Percentiles rank a stretch among this genome's conserved stretches.
phyloP scores from a whole-genome alignment of 2,888 invertebrate genomes.

The Drosophila robusta region DNA sequence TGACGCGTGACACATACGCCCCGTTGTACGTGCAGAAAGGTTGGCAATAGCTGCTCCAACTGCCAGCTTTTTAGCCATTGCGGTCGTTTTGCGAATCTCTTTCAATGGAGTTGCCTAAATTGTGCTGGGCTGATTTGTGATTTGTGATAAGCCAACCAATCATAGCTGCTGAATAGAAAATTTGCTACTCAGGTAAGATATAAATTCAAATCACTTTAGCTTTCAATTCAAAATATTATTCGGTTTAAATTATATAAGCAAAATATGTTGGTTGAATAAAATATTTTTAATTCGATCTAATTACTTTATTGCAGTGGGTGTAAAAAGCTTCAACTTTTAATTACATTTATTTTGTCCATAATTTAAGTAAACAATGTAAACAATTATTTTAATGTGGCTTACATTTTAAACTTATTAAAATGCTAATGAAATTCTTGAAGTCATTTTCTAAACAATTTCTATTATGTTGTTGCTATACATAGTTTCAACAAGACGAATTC shows the following conservation, averaged over 20 bases:
- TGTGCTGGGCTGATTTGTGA: constrained; percentile 34
- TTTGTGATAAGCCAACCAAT: constrained; percentile 44
- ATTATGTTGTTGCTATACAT: too few relatives aligned
- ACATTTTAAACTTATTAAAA: neutral
- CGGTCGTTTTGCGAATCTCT: constrained; percentile 22
- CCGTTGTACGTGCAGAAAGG: constrained; percentile 2
- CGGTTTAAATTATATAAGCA: neutral
- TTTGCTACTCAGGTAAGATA: constrained; percentile 21
- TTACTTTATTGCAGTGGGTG: too few relatives aligned
- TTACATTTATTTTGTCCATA: neutral
- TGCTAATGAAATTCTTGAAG: neutral
- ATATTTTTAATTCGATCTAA: too few relatives aligned
- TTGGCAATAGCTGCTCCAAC: neutral
- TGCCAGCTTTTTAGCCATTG: neutral
- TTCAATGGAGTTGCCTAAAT: constrained; percentile 33
- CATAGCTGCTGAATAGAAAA: constrained; percentile 22
- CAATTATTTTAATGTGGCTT: neutral
- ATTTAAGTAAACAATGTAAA: neutral
- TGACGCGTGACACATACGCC: constrained; percentile 30
- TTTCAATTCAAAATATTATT: constrained; percentile 17
- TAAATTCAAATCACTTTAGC: constrained; percentile 11
- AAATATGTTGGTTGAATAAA: neutral
- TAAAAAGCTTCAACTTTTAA: neutral
- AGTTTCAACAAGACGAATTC: constrained; percentile 11
- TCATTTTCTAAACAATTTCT: neutral